Evolutionary conservation across 2,113 vertebrate genomes (phyloP).

Genomic region (Harpagus bidentatus): DNA sequence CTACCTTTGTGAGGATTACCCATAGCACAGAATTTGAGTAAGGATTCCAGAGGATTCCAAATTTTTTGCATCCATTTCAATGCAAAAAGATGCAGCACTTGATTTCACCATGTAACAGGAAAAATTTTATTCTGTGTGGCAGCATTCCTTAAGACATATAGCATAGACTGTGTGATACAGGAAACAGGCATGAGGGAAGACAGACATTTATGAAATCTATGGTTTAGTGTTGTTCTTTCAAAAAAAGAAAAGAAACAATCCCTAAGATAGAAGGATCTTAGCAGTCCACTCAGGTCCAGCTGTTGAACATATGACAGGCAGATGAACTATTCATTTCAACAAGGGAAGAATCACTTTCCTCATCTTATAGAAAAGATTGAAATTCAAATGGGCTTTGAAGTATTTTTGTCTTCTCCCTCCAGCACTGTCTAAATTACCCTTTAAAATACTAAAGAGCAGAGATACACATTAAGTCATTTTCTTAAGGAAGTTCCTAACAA

Average conservation of each 20-base stretch:
- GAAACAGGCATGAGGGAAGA: not conserved
- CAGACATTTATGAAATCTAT: not conserved
- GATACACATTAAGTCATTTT: not conserved
- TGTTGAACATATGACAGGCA: not conserved
- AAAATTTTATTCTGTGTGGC: not conserved
- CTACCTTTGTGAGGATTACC: not conserved
- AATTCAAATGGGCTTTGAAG: not conserved
- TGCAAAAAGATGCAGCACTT: not conserved
- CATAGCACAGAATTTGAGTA: accelerated
- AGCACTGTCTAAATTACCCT: not conserved
- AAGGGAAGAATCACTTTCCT: not conserved
- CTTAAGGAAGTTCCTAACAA: not conserved
- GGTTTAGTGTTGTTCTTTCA: not conserved
- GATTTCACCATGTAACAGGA: not conserved
- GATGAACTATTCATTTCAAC: not conserved
- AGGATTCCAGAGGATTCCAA: not conserved
- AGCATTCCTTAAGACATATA: not conserved
- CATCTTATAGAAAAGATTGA: not conserved
- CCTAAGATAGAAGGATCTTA: too few species aligned
- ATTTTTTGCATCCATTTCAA: accelerated
- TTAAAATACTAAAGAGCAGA: not conserved
- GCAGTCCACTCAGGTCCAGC: not conserved
- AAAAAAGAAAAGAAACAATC: not conserved
- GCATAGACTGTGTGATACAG: not conserved
- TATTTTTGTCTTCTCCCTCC: not conserved